These are phyloP conservation scores for Halictus ligatus DNA, from an alignment of 2,888 invertebrate genomes.

Conservation along the genomic window DNA sequence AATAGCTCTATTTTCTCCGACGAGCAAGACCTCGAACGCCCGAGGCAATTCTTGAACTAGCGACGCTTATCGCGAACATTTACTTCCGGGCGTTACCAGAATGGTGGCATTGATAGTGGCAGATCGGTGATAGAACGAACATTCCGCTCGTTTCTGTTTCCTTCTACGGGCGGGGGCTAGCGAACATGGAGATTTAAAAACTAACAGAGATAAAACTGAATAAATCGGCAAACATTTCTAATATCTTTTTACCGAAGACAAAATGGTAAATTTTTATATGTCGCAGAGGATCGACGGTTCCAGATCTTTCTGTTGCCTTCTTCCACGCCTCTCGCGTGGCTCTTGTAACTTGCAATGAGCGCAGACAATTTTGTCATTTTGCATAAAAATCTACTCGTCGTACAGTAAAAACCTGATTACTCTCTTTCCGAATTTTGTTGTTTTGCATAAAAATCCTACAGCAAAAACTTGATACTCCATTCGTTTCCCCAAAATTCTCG, in stretches of 20 bases:
- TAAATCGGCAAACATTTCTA: not conserved
- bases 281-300: too few relatives aligned
- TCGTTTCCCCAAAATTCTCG: not conserved
- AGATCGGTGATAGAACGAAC: not conserved
- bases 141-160: not conserved
- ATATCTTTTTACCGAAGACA: too few relatives aligned
- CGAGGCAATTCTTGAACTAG: not conserved
- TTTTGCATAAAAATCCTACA: not conserved
- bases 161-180: not conserved
- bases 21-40: not conserved
- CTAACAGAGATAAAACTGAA: not conserved
- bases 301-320: too few relatives aligned
- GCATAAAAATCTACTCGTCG: too few relatives aligned
- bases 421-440: too few relatives aligned
- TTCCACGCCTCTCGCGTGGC: too few relatives aligned
- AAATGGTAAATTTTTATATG: too few relatives aligned
- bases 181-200: not conserved
- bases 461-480: not conserved
- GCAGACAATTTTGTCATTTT: not conserved
- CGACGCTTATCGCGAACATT: not conserved
- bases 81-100: not conserved
- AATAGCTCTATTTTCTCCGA: conserved; percentile 33
- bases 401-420: not conserved
- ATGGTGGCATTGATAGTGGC: not conserved
- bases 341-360: too few relatives aligned